Conservation (phyloP, 2,797 vertebrate species). For the Clarias fuscus region DNA sequence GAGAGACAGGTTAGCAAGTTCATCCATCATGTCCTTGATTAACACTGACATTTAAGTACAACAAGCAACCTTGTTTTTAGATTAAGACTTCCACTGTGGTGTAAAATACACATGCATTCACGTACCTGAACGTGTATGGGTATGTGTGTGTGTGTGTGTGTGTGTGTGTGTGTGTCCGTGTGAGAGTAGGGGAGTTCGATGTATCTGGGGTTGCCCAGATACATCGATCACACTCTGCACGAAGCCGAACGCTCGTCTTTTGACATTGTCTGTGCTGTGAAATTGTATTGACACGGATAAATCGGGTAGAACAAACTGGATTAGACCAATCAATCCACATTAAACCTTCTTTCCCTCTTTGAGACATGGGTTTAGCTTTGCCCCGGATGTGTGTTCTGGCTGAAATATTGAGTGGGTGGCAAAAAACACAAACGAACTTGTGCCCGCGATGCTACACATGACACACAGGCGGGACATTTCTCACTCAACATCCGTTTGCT, state of each 20-base stretch:
- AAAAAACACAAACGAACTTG: not conserved
- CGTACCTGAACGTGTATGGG: not conserved
- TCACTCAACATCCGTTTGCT: not conserved
- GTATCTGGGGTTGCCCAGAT: not conserved
- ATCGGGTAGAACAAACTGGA: conserved; percentile 55
- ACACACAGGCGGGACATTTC: not conserved
- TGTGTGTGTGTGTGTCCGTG: not conserved
- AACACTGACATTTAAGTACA: conserved; percentile 30
- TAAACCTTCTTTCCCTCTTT: conserved; percentile 21
- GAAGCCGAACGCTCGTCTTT: conserved; percentile 33
- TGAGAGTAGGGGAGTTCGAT: not conserved
- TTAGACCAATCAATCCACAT: conserved; percentile 47
- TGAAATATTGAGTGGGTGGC: not conserved
- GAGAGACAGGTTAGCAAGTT: conserved; percentile 61
- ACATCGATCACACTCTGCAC: conserved; percentile 43
- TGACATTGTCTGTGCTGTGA: conserved; percentile 54
- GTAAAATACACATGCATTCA: not conserved
- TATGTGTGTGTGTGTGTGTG: not conserved
- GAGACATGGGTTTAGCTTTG: not conserved
- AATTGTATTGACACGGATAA: conserved; percentile 60
- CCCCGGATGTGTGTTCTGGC: not conserved
- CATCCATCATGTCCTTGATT: conserved; percentile 43
- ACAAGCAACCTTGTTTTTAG: conserved; percentile 13
- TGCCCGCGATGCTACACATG: not conserved
- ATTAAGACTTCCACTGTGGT: not conserved